Evolutionary conservation across 2,113 vertebrate genomes (phyloP), one percentile per base, ranked within the genome.

Genomic region (Paradisaea rubra): DNA sequence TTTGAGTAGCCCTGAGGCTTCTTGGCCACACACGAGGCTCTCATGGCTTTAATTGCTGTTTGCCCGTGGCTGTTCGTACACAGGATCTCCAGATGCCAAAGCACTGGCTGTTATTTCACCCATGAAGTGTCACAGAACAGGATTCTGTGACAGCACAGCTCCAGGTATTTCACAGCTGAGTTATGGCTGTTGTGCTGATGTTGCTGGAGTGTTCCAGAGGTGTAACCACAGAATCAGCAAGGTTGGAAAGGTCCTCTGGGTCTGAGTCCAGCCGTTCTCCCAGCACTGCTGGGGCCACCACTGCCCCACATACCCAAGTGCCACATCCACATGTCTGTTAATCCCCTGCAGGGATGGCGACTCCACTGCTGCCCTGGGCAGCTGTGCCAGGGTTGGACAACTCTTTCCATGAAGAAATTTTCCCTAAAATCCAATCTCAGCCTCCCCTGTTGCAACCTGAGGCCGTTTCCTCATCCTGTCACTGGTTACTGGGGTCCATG

Each of bases 221-320:
- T 57, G 41, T 61, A 31, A 49, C 31, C 28, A 5, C 39, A 28
- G 45, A 11, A 53, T 41, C 53, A n/a, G 25, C 12, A 20, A n/a
- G 27, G 11, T 8, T 89, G 69, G 53, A 10, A 60, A 60, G 68
- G 28, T 17, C 45, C 56, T 60, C 53, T 60, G 33, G n/a, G 37
- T 21, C 12, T 7, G 22, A 37, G 9, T 81, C 28, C 28, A 45
- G 0, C 28, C 3, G 1, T 39, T 49, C 9, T 5, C 16, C 23
- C 61, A 60, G 45, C 45, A 24, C 10, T 44, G 68, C 27, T 25
- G 7, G 15, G 42, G 77, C 37, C 59, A 50, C 39, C 35, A 12
- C 25, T 57, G 27, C 18, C 45, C 28, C 61, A 3, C 15, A 47
- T 82, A 53, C 77, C 69, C 77, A 30, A 1, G 60, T 73, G 52